Evolutionary conservation across 1,140 invertebrate species (phyloP).

Genomic region (Trachelipus rathkii): DNA sequence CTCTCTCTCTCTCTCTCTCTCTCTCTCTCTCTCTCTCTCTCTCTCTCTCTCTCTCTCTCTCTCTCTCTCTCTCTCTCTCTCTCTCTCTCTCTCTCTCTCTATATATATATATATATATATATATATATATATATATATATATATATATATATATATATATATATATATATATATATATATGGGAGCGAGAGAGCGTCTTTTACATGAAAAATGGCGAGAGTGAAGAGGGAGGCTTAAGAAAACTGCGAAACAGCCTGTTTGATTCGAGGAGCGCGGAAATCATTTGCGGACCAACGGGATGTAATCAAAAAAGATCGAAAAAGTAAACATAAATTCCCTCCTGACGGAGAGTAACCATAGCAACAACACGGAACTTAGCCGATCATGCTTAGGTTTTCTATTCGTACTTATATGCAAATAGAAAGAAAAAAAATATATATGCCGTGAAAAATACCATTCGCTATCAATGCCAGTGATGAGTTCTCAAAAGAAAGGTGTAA

Average conservation of each 20-base stretch:
- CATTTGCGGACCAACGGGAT: background rate
- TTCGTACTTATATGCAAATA: too few species aligned
- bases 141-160: slow-evolving; percentile 35
- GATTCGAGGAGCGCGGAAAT: background rate
- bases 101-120: slow-evolving; percentile 24
- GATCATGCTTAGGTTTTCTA: background rate
- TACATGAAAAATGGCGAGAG: too few species aligned
- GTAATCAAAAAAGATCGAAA: background rate
- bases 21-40: too few species aligned
- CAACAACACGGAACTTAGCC: background rate
- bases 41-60: too few species aligned
- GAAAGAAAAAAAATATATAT: too few species aligned
- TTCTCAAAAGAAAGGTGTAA: too few species aligned
- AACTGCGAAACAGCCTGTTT: background rate
- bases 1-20: too few species aligned
- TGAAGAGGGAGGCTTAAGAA: too few species aligned
- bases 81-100: too few species aligned
- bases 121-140: slow-evolving; percentile 26
- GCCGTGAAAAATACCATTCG: too few species aligned
- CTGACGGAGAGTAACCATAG: background rate
- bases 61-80: too few species aligned
- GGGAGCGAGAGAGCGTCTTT: background rate
- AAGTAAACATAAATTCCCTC: background rate
- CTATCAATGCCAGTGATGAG: too few species aligned
- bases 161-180: slow-evolving; percentile 26